phyloP scores from a whole-genome alignment of 2,113 vertebrate species.

The Emydocephalus ijimae region DNA sequence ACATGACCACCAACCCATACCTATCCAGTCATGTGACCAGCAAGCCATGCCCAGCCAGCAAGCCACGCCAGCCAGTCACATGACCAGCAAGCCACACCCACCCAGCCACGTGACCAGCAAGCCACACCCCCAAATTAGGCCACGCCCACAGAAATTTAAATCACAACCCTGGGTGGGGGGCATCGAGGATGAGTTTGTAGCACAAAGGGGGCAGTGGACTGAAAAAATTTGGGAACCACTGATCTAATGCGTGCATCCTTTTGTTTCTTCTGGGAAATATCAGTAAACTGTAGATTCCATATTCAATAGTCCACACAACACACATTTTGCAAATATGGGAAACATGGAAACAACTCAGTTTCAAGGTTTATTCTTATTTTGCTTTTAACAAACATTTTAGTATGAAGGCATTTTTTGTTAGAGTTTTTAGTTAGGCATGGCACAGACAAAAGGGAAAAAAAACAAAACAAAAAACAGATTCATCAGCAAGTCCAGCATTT shows the following conservation, averaged over 20 bases:
- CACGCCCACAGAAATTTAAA: too few relatives aligned
- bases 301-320: not conserved
- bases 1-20: too few relatives aligned
- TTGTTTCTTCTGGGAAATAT: not conserved
- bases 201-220: too few relatives aligned
- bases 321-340: not conserved
- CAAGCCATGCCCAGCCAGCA: too few relatives aligned
- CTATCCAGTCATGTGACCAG: too few relatives aligned
- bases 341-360: not conserved
- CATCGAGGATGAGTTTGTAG: too few relatives aligned
- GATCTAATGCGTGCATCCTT: not conserved
- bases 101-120: too few relatives aligned
- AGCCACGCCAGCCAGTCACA: too few relatives aligned
- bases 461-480: constrained; percentile 39
- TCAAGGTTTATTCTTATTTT: constrained; percentile 72
- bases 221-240: too few relatives aligned
- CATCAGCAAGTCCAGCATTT: constrained; percentile 55
- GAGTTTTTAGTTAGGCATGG: constrained; percentile 55
- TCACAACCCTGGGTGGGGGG: too few relatives aligned
- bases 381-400: constrained; percentile 65
- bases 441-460: constrained; percentile 67
- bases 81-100: too few relatives aligned
- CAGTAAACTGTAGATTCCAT: not conserved
- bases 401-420: constrained; percentile 69
- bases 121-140: too few relatives aligned